Percentiles rank a stretch among this genome's conserved stretches.
phyloP scores from a whole-genome alignment of 2,113 vertebrate genomes.

The Nothobranchius kuhntae region DNA sequence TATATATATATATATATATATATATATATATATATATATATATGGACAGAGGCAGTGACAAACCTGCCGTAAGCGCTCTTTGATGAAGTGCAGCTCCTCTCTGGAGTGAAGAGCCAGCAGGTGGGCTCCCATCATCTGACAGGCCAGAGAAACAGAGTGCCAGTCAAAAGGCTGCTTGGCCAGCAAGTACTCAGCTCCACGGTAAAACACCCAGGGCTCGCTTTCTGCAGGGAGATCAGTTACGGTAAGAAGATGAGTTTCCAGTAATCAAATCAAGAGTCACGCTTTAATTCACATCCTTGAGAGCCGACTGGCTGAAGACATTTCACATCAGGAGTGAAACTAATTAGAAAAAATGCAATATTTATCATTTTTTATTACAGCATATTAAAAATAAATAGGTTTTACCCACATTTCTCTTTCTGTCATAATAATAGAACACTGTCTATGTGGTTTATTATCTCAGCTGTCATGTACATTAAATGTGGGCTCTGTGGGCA shows the following conservation, averaged over 20 bases:
- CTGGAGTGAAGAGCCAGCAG: constrained; percentile 86
- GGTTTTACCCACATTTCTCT: no score
- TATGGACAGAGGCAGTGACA: not conserved
- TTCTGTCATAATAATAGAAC: no score
- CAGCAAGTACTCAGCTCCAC: constrained; percentile 87
- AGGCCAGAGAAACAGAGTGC: constrained; percentile 83
- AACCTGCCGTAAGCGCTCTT: constrained; percentile 85
- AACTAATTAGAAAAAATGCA: no score
- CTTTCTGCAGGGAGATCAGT: constrained; percentile 74
- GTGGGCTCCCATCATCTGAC: constrained; percentile 83
- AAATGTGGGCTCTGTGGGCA: no score
- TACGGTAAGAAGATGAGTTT: not conserved
- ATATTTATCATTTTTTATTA: no score
- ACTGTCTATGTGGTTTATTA: no score
- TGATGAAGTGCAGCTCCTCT: constrained; percentile 87
- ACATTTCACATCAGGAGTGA: not conserved
- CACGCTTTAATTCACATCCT: not conserved
- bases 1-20: no score
- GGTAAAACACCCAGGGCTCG: constrained; percentile 88
- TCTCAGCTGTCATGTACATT: no score
- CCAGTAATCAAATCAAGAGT: not conserved
- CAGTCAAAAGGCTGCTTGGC: constrained; percentile 78
- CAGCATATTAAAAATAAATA: no score
- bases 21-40: no score
- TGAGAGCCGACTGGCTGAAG: not conserved